Percentiles rank a stretch among this genome's conserved stretches.
Evolutionary conservation across 2,113 vertebrate genomes (phyloP).

Genomic region (Amphiprion ocellaris): DNA sequence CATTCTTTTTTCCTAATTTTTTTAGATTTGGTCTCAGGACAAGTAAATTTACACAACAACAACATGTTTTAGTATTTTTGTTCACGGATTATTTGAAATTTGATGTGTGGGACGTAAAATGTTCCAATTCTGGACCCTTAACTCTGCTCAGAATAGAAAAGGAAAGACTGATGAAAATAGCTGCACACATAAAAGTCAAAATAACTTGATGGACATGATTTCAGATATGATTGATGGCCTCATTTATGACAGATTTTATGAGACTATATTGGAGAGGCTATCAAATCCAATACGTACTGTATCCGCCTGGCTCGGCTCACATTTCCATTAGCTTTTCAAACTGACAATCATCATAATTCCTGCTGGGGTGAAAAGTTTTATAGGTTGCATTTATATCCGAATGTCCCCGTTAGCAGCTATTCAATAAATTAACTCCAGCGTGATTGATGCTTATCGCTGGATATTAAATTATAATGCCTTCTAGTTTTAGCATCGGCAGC

Average conservation of each 20-base stretch:
- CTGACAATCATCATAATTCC: conserved; percentile 66
- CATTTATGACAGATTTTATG: conserved; percentile 63
- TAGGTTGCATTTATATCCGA: conserved; percentile 33
- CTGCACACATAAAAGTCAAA: conserved; percentile 34
- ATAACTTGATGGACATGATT: conserved; percentile 8
- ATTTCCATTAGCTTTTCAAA: conserved; percentile 67
- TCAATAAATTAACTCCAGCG: conserved; percentile 52
- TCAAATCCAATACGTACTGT: conserved; percentile 58
- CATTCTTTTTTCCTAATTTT: too few relatives aligned
- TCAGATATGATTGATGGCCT: conserved; percentile 38
- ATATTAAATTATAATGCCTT: conserved; percentile 34
- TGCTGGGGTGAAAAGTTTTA: conserved; percentile 71
- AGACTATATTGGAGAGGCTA: conserved; percentile 54
- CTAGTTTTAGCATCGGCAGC: conserved; percentile 19
- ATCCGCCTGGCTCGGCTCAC: conserved; percentile 48
- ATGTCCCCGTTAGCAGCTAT: conserved; percentile 51
- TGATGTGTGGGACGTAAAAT: too few relatives aligned
- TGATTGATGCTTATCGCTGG: conserved; percentile 47
- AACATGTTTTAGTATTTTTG: too few relatives aligned
- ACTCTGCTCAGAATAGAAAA: conserved; percentile 1
- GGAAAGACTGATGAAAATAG: conserved; percentile 11
- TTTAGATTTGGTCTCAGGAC: too few relatives aligned
- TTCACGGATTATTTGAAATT: too few relatives aligned
- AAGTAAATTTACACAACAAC: too few relatives aligned
- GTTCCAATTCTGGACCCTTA: background rate